Percentiles rank a stretch among this genome's conserved stretches.
phyloP scores from a whole-genome alignment of 2,888 invertebrate genomes.

The Beris chalybata region DNA sequence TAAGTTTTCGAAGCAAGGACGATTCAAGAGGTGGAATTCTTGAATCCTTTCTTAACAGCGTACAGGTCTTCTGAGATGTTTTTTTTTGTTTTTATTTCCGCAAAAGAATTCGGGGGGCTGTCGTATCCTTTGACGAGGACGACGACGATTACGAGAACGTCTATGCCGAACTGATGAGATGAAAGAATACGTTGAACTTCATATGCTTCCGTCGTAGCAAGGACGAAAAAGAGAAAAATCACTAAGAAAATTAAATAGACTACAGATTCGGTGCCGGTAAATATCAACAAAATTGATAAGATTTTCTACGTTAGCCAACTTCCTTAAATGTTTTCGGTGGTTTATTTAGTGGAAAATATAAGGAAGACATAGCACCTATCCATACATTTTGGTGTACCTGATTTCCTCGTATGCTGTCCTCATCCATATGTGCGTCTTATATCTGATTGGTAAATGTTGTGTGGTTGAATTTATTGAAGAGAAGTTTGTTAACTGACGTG shows the following conservation, averaged over 20 bases:
- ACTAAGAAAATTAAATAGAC: slow-evolving; percentile 7
- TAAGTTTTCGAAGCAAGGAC: not conserved
- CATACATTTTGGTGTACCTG: no score
- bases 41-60: no score
- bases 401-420: no score
- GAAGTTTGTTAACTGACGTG: slow-evolving; percentile 29
- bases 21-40: no score
- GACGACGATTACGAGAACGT: no score
- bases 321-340: slow-evolving; percentile 16
- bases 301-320: no score
- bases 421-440: not conserved
- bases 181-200: not conserved
- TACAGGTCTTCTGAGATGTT: no score
- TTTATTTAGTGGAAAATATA: slow-evolving; percentile 23
- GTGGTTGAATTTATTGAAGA: slow-evolving; percentile 28
- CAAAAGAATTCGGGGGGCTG: no score
- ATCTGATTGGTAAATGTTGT: slow-evolving; percentile 30
- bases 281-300: no score
- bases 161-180: slow-evolving; percentile 2
- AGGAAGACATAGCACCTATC: not conserved
- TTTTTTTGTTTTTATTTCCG: no score
- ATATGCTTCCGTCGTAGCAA: not conserved
- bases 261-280: no score
- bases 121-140: no score
- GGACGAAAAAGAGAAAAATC: not conserved